These are phyloP conservation scores for Notospermus geniculatus DNA, from an alignment of 1,140 invertebrate genomes.

Conservation along the genomic window DNA sequence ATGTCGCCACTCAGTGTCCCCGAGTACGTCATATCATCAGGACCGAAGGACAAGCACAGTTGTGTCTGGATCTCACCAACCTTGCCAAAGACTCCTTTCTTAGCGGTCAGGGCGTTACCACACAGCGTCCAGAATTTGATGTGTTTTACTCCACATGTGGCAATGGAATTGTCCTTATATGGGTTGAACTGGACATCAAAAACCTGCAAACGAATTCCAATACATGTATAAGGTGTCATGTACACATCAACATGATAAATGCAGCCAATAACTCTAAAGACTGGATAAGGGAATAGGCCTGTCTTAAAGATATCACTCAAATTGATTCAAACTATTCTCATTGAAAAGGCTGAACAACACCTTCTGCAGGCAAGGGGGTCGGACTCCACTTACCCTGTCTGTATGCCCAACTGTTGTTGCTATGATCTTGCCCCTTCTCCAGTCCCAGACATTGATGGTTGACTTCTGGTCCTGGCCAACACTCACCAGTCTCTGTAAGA, in stretches of 20 bases:
- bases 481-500: constrained; percentile 46
- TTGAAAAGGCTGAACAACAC: too few species aligned
- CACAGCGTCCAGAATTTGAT: constrained; percentile 56
- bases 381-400: constrained; percentile 48
- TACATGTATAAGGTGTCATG: too few species aligned
- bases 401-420: constrained; percentile 45
- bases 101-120: constrained; percentile 53
- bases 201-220: constrained; percentile 44
- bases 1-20: constrained; percentile 54
- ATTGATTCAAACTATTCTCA: too few species aligned
- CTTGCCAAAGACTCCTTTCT: constrained; percentile 56
- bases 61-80: constrained; percentile 56
- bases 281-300: too few species aligned
- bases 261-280: too few species aligned
- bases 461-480: constrained; percentile 49
- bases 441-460: constrained; percentile 55
- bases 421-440: constrained; percentile 54
- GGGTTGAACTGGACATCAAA: constrained; percentile 55
- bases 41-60: constrained; percentile 47
- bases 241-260: too few species aligned
- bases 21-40: constrained; percentile 44
- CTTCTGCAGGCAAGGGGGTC: too few species aligned
- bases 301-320: too few species aligned
- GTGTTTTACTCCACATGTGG: constrained; percentile 57
- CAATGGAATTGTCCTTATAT: constrained; percentile 43